Conservation (phyloP, 2,797 vertebrate genomes). For the Pangasius krempfi region DNA sequence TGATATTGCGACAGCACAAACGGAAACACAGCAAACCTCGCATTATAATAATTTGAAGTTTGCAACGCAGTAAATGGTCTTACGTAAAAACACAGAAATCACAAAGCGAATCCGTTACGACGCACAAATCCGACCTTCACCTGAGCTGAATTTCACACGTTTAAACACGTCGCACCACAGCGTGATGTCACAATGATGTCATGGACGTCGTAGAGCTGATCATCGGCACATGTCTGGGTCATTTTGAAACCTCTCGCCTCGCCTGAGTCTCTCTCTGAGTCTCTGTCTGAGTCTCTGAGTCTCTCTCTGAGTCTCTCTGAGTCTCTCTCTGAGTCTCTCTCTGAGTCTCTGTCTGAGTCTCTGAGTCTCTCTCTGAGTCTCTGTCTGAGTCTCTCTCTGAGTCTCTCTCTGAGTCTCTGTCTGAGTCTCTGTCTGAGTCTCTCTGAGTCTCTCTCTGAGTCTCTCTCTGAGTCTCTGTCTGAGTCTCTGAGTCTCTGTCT, state of each 20-base stretch:
- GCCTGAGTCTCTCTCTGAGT: no score
- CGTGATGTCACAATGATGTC: not conserved
- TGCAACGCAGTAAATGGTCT: no score
- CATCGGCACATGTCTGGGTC: not conserved
- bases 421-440: no score
- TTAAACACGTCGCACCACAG: not conserved
- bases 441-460: no score
- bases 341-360: no score
- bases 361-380: no score
- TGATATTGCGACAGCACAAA: not conserved
- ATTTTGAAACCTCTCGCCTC: not conserved
- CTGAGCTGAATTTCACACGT: not conserved
- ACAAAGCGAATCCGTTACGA: not conserved
- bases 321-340: no score
- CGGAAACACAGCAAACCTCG: not conserved
- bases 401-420: no score
- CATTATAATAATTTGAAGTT: not conserved
- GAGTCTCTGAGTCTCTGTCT: no score
- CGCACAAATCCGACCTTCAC: not conserved
- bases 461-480: no score
- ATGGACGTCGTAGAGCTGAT: not conserved
- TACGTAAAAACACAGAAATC: not conserved
- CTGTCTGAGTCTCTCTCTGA: no score
- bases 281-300: not conserved
- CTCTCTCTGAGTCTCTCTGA: no score